Percentiles rank a stretch among this genome's conserved stretches.
phyloP scores from a whole-genome alignment of 2,888 invertebrate genomes.

The Chromoteleia sp. region DNA sequence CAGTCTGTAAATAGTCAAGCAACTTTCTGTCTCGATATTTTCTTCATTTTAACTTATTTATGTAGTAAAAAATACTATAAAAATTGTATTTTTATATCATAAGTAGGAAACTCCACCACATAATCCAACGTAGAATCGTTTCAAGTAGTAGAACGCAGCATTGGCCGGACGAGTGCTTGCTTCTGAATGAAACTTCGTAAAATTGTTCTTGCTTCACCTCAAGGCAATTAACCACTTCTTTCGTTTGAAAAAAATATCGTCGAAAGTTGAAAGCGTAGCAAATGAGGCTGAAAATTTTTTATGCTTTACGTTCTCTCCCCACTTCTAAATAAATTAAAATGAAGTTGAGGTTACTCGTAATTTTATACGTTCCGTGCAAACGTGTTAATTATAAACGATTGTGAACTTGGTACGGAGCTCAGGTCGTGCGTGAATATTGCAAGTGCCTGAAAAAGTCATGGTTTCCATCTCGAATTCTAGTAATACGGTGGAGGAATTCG shows the following conservation, averaged over 20 bases:
- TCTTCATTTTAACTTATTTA: neutral
- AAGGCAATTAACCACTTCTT: constrained; percentile 17
- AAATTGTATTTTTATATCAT: neutral
- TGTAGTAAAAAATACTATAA: neutral
- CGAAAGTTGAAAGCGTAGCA: constrained; percentile 10
- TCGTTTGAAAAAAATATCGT: constrained; percentile 7
- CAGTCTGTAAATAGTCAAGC: neutral
- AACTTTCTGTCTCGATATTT: neutral
- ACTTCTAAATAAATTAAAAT: constrained; percentile 10
- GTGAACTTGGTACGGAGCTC: constrained; percentile 10
- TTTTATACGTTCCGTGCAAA: constrained; percentile 6
- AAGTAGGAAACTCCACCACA: constrained; percentile 21
- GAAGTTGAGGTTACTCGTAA: constrained; percentile 7
- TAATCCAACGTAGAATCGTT: neutral
- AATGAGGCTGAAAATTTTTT: constrained; percentile 12
- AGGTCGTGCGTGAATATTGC: constrained; percentile 18
- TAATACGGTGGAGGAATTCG: too few species aligned
- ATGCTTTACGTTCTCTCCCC: neutral
- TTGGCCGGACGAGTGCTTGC: constrained; percentile 14
- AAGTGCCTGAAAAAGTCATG: constrained; percentile 8
- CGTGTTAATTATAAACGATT: constrained; percentile 35
- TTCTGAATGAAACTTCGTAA: neutral
- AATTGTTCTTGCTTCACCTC: constrained; percentile 19
- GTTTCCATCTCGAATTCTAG: neutral
- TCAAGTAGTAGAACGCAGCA: constrained; percentile 14